Evolutionary conservation across 2,113 vertebrate genomes (phyloP), one percentile per base, ranked within the genome.

Genomic region (Calypte anna): DNA sequence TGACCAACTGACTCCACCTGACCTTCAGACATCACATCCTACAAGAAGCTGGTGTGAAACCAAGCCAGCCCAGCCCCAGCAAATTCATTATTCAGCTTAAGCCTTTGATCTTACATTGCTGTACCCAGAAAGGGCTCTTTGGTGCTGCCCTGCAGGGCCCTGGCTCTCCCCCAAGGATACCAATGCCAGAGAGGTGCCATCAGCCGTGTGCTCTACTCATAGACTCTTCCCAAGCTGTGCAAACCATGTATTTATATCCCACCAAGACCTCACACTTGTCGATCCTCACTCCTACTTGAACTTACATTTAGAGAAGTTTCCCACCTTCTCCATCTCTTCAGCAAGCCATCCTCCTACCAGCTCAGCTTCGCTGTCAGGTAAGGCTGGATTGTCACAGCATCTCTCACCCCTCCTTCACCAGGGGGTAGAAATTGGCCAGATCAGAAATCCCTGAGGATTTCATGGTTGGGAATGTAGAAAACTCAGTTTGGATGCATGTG

Each of bases 191-290:
- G 55, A 72, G 81, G 58, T 51, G 53, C 85, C 80, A 5, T 10
- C 92, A 81, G 76, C 76, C 73, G 2, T 0, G 0, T 0, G 27
- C 58, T 82, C 55, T 36, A 51, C 90, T 83, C 27, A 0, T 28
- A 82, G 63, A 1, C 57, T 92, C 51, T 22, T 51, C 88, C 72
- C 2, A 0, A 78, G 86, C 86, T 4, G 19, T 0, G 13, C 82
- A 30, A 88, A 8, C 62, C 3, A 0, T 7, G 53, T 53, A 58
- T 93, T 80, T 80, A 40, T 55, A 90, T 87, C 85, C 70, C 95
- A 82, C 66, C 96, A 12, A 88, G 92, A 77, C 88, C 95, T 88
- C 76, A 4, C 90, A 18, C 95, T 78, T 92, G 88, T 91, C 75
- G 59, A 63, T 83, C 3, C 9, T 55, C n/a, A 84, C 94, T 96